A percentile compares a stretch with the other conserved stretches of the same genome.
These are phyloP conservation scores for Chiloscyllium punctatum DNA, from an alignment of 2,797 vertebrate species.

Conservation along the genomic window DNA sequence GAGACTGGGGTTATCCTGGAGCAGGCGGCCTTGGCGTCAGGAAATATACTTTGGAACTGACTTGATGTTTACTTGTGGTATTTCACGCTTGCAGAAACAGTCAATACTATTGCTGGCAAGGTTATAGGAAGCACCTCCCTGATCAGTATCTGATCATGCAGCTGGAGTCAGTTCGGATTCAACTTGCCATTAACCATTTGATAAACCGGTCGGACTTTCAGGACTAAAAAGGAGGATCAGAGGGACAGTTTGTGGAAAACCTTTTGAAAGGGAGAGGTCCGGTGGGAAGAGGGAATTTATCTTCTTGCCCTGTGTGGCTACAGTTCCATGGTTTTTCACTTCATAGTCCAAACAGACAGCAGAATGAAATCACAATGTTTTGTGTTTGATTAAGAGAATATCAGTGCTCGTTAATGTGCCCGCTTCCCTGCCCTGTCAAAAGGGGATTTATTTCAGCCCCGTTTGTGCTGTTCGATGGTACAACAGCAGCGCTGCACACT, in stretches of 20 bases:
- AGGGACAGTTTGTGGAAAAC: neutral
- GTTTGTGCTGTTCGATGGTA: neutral
- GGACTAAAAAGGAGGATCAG: neutral
- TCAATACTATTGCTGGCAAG: neutral
- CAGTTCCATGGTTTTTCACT: neutral
- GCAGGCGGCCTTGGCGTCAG: neutral
- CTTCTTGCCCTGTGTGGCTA: neutral
- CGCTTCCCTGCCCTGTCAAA: neutral
- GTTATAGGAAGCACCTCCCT: constrained; percentile 4
- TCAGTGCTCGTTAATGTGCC: neutral
- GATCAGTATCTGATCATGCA: neutral
- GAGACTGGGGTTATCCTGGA: neutral
- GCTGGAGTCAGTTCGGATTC: neutral
- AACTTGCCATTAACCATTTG: neutral
- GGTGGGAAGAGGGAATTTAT: neutral
- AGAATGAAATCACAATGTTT: neutral
- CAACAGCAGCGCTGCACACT: neutral
- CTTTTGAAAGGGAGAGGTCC: neutral
- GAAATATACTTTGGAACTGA: neutral
- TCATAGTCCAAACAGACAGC: neutral
- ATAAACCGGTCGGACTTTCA: neutral
- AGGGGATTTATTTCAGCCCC: neutral
- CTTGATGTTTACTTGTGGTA: neutral
- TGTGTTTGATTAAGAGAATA: neutral
- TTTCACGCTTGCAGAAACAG: neutral